Base-by-base conservation (phyloP, 1,140 invertebrate genomes). In the Phymastichus coffea region DNA sequence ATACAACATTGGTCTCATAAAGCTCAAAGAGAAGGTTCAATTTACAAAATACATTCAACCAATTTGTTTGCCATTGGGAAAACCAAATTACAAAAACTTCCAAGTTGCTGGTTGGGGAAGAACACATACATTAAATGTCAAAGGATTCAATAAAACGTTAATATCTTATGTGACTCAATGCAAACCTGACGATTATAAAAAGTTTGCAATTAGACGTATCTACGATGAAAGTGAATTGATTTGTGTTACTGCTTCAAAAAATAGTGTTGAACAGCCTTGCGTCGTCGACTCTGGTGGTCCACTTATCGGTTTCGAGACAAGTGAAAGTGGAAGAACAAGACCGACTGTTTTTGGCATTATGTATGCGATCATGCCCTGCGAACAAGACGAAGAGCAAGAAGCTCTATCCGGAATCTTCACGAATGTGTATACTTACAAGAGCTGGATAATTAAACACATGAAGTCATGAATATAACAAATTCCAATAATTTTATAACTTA, bases 281-380 rank as follows among this genome's bases (percentile, higher is more conserved):
- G 4, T 56, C 14, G 41, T 17, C 14, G 53, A 56, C 22, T 15
- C 20, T 4, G 53, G 53, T n/a, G 53, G 53, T 25, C 41, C 53
- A 0, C 19, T 46, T 1, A 46, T 56, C 28, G 30, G 19, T 19
- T 46, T 25, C 28, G 41, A 56, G 26, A 37, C 2, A 8, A 23
- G 25, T n/a, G 8, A 7, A 1, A 20, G 37, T 15, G 20, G n/a
- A 4, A 8, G 9, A 0, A 1, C 2, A 1, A 33, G 43, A 15
- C 1, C 37, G 12, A 46, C 28, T 9, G 19, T 56, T 1, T 15
- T 17, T 6, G 53, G 53, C 9, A 35, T 56, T 4, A 23, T 30
- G 1, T 17, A 2, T 8, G 15, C 12, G 2, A 14, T 35, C 9
- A 1, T 46, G 1, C 1, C 17, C 3, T 56, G 53, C 30, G 26